Percentiles rank a stretch among this genome's conserved stretches.
These are phyloP conservation scores for Cephus rjabovi DNA, from an alignment of 2,888 invertebrate species.

Conservation along the genomic window DNA sequence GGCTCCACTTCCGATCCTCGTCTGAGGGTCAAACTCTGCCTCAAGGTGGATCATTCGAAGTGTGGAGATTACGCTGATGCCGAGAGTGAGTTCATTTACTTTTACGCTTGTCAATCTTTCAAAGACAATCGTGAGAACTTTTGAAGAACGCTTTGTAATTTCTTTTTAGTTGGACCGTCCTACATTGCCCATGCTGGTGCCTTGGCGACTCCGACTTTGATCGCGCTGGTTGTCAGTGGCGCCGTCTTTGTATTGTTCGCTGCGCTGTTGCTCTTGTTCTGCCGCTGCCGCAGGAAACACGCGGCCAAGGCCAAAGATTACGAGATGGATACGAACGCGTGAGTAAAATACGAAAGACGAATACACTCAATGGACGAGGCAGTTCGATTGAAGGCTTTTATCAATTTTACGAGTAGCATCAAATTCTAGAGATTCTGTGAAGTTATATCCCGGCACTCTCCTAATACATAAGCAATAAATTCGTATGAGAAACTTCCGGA, in stretches of 20 bases:
- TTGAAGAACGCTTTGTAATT: constrained; percentile 18
- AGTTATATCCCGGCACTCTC: not conserved
- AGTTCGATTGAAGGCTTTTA: not conserved
- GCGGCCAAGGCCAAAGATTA: constrained; percentile 87
- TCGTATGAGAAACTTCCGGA: not conserved
- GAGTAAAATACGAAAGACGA: constrained; percentile 42
- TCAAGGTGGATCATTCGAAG: constrained; percentile 82
- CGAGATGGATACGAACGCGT: constrained; percentile 83
- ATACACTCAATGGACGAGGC: not conserved
- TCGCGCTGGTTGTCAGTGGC: constrained; percentile 83
- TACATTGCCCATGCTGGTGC: constrained; percentile 84
- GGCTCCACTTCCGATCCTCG: constrained; percentile 70
- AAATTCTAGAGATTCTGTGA: not conserved
- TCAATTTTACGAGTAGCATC: not conserved
- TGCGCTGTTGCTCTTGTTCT: constrained; percentile 83
- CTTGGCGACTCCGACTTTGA: constrained; percentile 81
- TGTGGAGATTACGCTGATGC: constrained; percentile 88
- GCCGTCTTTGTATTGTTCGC: constrained; percentile 84
- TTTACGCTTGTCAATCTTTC: not conserved
- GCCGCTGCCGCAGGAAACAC: constrained; percentile 87
- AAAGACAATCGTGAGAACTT: not conserved
- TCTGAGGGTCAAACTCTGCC: constrained; percentile 84
- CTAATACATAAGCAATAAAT: not conserved
- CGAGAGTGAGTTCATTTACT: constrained; percentile 74
- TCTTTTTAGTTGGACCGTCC: constrained; percentile 79